phyloP scores from a whole-genome alignment of 1,140 invertebrate species.

The Zaprionus tsacasi region DNA sequence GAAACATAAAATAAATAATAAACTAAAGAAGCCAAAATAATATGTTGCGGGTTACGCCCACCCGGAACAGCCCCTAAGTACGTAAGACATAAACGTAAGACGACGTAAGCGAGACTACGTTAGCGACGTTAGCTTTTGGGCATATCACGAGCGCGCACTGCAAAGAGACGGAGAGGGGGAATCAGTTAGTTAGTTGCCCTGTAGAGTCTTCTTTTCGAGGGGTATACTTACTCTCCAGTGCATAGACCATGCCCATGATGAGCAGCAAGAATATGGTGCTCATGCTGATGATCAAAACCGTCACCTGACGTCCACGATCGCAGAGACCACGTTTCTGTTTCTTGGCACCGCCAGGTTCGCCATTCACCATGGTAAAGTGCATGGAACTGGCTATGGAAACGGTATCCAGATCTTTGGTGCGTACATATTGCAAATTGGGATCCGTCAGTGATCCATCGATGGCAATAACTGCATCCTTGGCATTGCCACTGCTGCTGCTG shows the following conservation, averaged over 20 bases:
- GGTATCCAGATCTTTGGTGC: constrained; percentile 86
- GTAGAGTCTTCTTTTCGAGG: not conserved
- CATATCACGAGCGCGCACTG: constrained; percentile 87
- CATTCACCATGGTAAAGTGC: constrained; percentile 93
- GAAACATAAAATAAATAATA: constrained; percentile 73
- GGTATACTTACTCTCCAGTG: constrained; percentile 87
- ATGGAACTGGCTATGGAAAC: constrained; percentile 92
- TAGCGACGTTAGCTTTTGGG: constrained; percentile 77
- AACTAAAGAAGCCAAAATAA: constrained; percentile 64
- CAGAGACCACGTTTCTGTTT: constrained; percentile 85
- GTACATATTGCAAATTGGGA: constrained; percentile 79
- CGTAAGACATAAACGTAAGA: not conserved
- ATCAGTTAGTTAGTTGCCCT: not conserved
- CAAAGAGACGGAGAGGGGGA: constrained; percentile 66
- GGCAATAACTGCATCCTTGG: constrained; percentile 71
- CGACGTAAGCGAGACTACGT: constrained; percentile 11
- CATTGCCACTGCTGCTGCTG: constrained; percentile 17
- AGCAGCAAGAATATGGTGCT: constrained; percentile 91
- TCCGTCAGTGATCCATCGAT: constrained; percentile 60
- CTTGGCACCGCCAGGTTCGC: constrained; percentile 87
- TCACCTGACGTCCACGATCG: constrained; percentile 90
- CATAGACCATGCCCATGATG: constrained; percentile 89
- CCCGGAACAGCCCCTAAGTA: not conserved
- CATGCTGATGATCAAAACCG: constrained; percentile 91
- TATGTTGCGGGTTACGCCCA: constrained; percentile 4